Base-by-base conservation (phyloP, 1,140 invertebrate species). In the Apis florea region DNA sequence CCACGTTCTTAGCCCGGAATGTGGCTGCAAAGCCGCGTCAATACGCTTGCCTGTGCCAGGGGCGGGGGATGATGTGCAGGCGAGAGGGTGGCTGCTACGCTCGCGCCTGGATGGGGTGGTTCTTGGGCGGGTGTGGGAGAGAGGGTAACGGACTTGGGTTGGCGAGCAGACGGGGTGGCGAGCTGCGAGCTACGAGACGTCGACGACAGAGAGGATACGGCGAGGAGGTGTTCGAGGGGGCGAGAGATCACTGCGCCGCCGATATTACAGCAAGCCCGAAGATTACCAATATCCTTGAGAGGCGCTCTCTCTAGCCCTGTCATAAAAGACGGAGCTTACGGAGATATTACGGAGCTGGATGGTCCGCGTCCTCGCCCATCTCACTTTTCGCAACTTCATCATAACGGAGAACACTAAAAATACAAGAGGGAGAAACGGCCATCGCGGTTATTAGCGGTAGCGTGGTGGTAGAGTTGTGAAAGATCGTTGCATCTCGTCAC, bases 201-300 rank as follows among this genome's bases (percentile, higher is more conserved):
- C 51, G 70, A 72, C 54, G 67, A 24, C 49, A 68, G 21, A 79
- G 68, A 26, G 51, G 71, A 56, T 40, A 40, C 4, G 0, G 47
- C 79, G 82, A 71, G 82, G 88, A 82, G 85, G 84, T 89, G 86
- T 88, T 89, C 85, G 88, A 88, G 88, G 90, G 89, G 88, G 90
- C 88, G 89, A 92, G 91, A 93, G 92, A 93, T 93, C 92, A 93
- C 89, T 91, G 91, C 92, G 90, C 88, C 84, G 89, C 92, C 91
- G 87, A 93, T 93, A 93, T 93, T 93, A 93, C 92, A 90, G 89
- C 91, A 85, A 89, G 91, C 91, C 83, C 86, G 87, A 93, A 93
- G 93, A 93, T 93, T 93, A 93, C 92, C 92, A 93, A 93, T 93
- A 93, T 93, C 92, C 90, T 93, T 92, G 92, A 93, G 91, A 93